Conservation (phyloP, 2,113 vertebrate species). For the Arizona elegans region DNA sequence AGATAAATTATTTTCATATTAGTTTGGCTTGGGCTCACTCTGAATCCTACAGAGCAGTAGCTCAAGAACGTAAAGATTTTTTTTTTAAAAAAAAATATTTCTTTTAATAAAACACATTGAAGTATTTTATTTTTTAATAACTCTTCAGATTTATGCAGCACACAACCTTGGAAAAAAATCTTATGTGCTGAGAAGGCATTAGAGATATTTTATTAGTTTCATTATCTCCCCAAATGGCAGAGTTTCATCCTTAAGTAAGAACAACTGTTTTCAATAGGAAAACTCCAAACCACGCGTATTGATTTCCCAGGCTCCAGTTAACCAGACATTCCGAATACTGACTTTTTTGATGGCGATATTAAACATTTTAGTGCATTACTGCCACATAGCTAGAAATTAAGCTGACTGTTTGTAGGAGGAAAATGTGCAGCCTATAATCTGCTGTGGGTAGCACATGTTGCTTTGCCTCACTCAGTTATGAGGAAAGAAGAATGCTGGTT, state of each 20-base stretch:
- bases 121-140: conserved; percentile 32
- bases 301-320: conserved; percentile 44
- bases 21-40: not conserved
- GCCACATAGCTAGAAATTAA: conserved; percentile 33
- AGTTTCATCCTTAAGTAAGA: conserved; percentile 45
- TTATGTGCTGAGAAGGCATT: conserved; percentile 35
- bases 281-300: conserved; percentile 55
- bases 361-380: conserved; percentile 18
- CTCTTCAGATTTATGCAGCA: conserved; percentile 39
- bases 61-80: not conserved
- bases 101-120: conserved; percentile 10
- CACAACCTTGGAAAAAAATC: conserved; percentile 15
- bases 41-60: not conserved
- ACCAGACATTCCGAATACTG: conserved; percentile 17
- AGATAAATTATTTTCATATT: not conserved
- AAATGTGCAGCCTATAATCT: conserved; percentile 1
- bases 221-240: conserved; percentile 22
- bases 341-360: conserved; percentile 33
- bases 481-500: not conserved
- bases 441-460: conserved; percentile 11
- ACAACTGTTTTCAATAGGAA: conserved; percentile 56
- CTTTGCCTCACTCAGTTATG: not conserved
- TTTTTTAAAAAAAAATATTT: not conserved
- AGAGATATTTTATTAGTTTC: conserved; percentile 42
- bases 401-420: conserved; percentile 1